Evolutionary conservation across 2,797 vertebrate genomes (phyloP).

Genomic region (Gephyroberyx darwinii): DNA sequence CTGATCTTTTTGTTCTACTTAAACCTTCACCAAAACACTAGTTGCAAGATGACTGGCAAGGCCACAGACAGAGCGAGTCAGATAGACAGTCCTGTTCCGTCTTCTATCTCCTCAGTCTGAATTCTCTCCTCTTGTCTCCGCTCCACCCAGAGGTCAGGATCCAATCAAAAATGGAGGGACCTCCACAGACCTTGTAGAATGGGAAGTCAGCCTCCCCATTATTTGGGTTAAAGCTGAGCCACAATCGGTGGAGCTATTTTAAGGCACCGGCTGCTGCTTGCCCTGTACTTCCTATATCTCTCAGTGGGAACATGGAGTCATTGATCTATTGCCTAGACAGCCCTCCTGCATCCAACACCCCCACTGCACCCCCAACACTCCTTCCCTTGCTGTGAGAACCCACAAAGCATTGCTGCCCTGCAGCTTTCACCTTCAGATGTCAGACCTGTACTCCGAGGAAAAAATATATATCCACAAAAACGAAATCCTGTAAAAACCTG

Average conservation of each 20-base stretch:
- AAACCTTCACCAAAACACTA: conserved; percentile 28
- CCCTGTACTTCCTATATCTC: conserved; percentile 68
- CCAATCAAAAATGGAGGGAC: conserved; percentile 69
- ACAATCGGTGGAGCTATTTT: conserved; percentile 69
- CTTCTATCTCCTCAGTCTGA: conserved; percentile 38
- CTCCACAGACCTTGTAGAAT: conserved; percentile 61
- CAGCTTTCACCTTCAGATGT: conserved; percentile 66
- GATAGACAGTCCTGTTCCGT: conserved; percentile 29
- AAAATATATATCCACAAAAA: conserved; percentile 51
- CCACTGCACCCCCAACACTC: conserved; percentile 2
- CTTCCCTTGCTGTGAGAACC: conserved; percentile 42
- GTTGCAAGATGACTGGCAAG: conserved; percentile 21
- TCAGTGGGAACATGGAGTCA: conserved; percentile 67
- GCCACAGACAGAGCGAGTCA: conserved; percentile 32
- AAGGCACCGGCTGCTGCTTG: conserved; percentile 57
- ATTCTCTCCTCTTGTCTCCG: conserved; percentile 47
- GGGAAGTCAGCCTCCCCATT: conserved; percentile 63
- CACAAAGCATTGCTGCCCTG: conserved; percentile 57
- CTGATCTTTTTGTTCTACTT: conserved; percentile 34
- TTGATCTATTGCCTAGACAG: conserved; percentile 71
- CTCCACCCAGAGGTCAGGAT: conserved; percentile 54
- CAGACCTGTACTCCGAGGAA: conserved; percentile 32
- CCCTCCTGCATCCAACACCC: conserved; percentile 28
- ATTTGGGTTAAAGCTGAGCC: conserved; percentile 75
- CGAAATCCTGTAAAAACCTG: conserved; percentile 41